Evolutionary conservation across 2,888 invertebrate genomes (phyloP), one percentile per base, ranked within the genome.

Genomic region (Lithophane semibrunnea): DNA sequence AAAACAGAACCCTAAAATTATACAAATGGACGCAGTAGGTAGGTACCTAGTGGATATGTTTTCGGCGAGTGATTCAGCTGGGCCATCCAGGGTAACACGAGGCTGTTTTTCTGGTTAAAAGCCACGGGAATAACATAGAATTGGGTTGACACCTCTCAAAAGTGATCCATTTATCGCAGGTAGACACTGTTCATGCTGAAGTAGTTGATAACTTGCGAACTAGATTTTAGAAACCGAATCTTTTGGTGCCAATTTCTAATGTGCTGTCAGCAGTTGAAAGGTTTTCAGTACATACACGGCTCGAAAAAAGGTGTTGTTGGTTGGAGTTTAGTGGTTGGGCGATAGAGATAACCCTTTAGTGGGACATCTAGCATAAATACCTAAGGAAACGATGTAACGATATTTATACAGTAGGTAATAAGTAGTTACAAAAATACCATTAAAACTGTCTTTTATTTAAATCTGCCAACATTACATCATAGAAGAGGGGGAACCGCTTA

Each of bases 21-120:
- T 64, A 61, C 16, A n/a, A 56, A 49, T 52, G 5, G 3, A 9
- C 44, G 42, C 13, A 58, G n/a, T 58, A 37, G 13, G 2, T 42
- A 68, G 13, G 2, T 42, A 68, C n/a, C 2, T 56, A 58, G 13
- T 49, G 18, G 29, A n/a, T 80, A 76, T 72, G n/a, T 49, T 80
- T 21, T 61, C n/a, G 52, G 63, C 29, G 42, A 63, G 42, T 75
- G 54, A 64, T 80, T n/a, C 21, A 49, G 29, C 13, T 58, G 13
- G n/a, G 18, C 37, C 8, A 24, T 54, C 12, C 54, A 44, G 52
- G 29, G 44, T 77, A 12, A 52, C 44, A 8, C 2, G 18, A 47
- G n/a, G 44, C 52, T 52, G 42, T 73, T 73, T 29, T 73, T 24
- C 52, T 24, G 8, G 24, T 24, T 73, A 52, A 37, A 37, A 37